Evolutionary conservation across 2,888 invertebrate species (phyloP).

Genomic region (Drosophila infuscata): DNA sequence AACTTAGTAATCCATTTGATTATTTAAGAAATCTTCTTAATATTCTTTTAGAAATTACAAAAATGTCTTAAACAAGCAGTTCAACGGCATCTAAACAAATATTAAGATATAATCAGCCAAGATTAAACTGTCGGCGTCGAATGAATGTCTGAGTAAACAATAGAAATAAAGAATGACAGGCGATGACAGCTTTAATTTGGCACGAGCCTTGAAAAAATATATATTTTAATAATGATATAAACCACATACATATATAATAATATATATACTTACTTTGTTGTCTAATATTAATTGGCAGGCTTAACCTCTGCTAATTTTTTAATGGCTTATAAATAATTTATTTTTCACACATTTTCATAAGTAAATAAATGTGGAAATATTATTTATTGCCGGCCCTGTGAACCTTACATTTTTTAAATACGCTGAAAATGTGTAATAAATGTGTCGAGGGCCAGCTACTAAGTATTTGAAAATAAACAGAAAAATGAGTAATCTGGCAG

Average conservation of each 20-base stretch:
- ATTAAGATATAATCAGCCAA: conserved; percentile 41
- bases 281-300: conserved; percentile 47
- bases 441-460: conserved; percentile 24
- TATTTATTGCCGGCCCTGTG: conserved; percentile 55
- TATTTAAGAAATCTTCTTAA: neutral
- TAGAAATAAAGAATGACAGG: conserved; percentile 58
- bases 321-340: conserved; percentile 68
- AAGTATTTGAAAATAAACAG: neutral
- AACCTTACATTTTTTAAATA: conserved; percentile 44
- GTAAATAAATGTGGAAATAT: conserved; percentile 45
- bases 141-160: conserved; percentile 73
- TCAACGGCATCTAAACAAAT: conserved; percentile 25
- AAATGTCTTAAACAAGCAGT: conserved; percentile 31
- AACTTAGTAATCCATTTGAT: neutral
- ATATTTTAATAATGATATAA: neutral
- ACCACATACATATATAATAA: neutral
- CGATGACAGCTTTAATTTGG: conserved; percentile 64
- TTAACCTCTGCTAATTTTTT: conserved; percentile 72
- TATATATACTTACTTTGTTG: conserved; percentile 11
- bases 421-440: conserved; percentile 14
- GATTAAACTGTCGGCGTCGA: conserved; percentile 68
- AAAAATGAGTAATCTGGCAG: neutral
- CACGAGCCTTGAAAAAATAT: conserved; percentile 28
- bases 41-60: conserved; percentile 5
- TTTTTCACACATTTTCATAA: conserved; percentile 52